These are phyloP conservation scores for Halictus quadricinctus DNA, from an alignment of 2,888 invertebrate species.

Conservation along the genomic window DNA sequence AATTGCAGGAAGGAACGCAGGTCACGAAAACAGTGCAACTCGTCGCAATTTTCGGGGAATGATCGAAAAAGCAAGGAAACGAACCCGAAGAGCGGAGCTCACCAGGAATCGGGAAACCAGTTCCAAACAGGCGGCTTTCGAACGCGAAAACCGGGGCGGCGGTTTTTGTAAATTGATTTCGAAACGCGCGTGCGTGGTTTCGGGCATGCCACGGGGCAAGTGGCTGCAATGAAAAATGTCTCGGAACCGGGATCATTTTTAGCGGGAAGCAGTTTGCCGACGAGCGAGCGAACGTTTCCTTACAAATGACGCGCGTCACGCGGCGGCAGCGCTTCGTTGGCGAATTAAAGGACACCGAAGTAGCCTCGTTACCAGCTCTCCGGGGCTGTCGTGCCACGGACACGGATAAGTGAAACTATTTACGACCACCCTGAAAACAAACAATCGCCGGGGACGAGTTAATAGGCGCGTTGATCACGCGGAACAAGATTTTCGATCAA, in stretches of 20 bases:
- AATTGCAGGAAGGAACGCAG: too few species aligned
- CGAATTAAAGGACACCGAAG: conserved; percentile 48
- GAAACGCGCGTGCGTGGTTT: not conserved
- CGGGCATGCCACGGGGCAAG: not conserved
- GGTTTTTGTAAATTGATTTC: not conserved
- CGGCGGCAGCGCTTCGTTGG: conserved; percentile 22
- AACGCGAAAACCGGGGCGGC: not conserved
- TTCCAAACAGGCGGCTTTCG: not conserved
- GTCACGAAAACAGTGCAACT: too few species aligned
- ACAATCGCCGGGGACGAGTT: conserved; percentile 50
- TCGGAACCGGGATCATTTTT: conserved; percentile 6
- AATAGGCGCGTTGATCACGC: conserved; percentile 60
- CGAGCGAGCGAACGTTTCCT: conserved; percentile 12
- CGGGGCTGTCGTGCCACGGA: conserved; percentile 17
- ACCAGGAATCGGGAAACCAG: not conserved
- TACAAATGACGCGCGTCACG: conserved; percentile 43
- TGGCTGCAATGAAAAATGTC: not conserved
- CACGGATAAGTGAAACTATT: conserved; percentile 53
- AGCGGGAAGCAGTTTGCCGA: conserved; percentile 4
- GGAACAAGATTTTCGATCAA: conserved; percentile 60
- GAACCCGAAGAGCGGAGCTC: not conserved
- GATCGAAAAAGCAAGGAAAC: not conserved
- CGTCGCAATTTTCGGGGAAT: not conserved
- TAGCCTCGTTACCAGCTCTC: conserved; percentile 39
- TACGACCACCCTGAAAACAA: conserved; percentile 54